Evolutionary conservation across 2,113 vertebrate species (phyloP).

Genomic region (Athene noctua): DNA sequence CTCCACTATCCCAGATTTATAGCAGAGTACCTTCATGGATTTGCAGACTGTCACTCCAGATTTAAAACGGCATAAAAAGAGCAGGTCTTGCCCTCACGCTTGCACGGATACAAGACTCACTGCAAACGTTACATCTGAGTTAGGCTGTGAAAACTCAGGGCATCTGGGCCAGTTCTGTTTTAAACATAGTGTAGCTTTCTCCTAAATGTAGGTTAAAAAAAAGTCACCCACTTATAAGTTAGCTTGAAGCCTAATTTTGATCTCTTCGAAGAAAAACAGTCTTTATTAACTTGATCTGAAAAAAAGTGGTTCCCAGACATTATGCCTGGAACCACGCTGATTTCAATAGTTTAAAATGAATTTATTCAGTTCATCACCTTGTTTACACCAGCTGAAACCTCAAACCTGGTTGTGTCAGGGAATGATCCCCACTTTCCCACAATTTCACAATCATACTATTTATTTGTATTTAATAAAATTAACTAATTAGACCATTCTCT

Average conservation of each 20-base stretch:
- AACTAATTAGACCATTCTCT: background rate
- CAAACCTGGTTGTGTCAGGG: background rate
- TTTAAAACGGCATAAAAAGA: background rate
- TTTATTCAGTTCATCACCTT: background rate
- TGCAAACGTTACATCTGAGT: background rate
- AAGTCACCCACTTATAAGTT: background rate
- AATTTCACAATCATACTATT: background rate
- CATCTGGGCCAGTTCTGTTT: background rate
- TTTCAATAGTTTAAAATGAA: background rate
- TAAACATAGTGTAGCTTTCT: background rate
- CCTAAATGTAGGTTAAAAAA: background rate
- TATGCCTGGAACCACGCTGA: fast-evolving
- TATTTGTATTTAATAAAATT: background rate
- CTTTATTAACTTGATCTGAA: background rate
- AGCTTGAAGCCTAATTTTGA: background rate
- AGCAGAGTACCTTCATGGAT: background rate
- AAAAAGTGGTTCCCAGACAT: background rate
- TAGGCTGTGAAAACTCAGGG: background rate
- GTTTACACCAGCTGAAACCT: background rate
- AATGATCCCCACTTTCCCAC: background rate
- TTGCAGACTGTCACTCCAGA: background rate
- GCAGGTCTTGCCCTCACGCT: background rate
- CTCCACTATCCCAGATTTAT: fast-evolving
- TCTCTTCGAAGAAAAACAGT: background rate
- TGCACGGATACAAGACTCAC: background rate